These are phyloP conservation scores for Drosophila robusta DNA, from an alignment of 2,888 invertebrate genomes.

Conservation along the genomic window DNA sequence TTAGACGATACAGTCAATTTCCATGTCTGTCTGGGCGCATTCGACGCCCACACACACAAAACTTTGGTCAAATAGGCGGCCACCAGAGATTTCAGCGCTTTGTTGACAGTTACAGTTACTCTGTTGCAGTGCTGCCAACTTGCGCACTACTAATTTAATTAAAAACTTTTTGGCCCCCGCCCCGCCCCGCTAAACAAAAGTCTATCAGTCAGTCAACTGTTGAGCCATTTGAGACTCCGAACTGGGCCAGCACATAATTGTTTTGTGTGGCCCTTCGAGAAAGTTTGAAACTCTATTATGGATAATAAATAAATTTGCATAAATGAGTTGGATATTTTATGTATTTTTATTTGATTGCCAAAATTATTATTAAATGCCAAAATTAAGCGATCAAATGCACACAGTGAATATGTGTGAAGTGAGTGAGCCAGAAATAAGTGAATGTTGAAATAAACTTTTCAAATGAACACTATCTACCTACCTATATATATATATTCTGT, in stretches of 20 bases:
- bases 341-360: not conserved
- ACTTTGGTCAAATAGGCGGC: constrained; percentile 29
- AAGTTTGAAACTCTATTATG: constrained; percentile 27
- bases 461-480: not conserved
- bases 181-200: constrained; percentile 36
- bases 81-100: constrained; percentile 29
- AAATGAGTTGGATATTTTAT: constrained; percentile 1
- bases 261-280: constrained; percentile 8
- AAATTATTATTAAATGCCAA: not conserved
- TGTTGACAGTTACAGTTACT: constrained; percentile 50
- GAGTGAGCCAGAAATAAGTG: not conserved
- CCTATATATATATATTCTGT: no score
- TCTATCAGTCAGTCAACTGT: constrained; percentile 48
- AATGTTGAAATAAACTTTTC: not conserved
- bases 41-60: constrained; percentile 15
- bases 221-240: constrained; percentile 29
- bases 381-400: not conserved
- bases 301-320: constrained; percentile 20
- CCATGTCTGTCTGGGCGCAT: constrained; percentile 31
- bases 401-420: no score
- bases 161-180: constrained; percentile 47
- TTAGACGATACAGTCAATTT: constrained; percentile 49
- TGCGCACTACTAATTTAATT: constrained; percentile 70
- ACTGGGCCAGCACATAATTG: constrained; percentile 39
- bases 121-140: constrained; percentile 48